Evolutionary conservation across 2,888 invertebrate genomes (phyloP).

Genomic region (Didymodactylos carnosus): DNA sequence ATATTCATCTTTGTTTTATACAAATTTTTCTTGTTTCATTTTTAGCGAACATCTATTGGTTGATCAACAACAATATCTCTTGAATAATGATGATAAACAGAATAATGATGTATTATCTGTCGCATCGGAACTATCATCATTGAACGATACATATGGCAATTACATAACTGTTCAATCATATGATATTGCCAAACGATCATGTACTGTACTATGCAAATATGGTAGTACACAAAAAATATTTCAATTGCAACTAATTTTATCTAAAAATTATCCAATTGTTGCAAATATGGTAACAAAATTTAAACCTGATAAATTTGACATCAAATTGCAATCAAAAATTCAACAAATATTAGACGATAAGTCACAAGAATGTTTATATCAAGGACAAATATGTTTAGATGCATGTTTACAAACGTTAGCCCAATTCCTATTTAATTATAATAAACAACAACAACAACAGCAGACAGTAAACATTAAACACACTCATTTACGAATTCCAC

Average conservation of each 20-base stretch:
- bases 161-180: not conserved
- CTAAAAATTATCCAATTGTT: not conserved
- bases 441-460: too few relatives aligned
- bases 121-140: not conserved
- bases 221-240: not conserved
- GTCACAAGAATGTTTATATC: not conserved
- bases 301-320: not conserved
- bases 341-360: not conserved
- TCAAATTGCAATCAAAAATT: not conserved
- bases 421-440: not conserved
- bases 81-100: too few relatives aligned
- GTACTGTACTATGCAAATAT: not conserved
- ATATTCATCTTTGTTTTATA: too few relatives aligned
- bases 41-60: too few relatives aligned
- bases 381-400: not conserved
- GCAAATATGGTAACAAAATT: not conserved
- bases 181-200: not conserved
- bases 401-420: not conserved
- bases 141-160: not conserved
- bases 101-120: too few relatives aligned
- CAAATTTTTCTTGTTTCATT: too few relatives aligned
- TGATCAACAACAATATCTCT: too few relatives aligned
- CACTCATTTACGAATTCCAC: too few relatives aligned
- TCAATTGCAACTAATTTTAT: not conserved
- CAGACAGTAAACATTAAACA: too few relatives aligned